These are phyloP conservation scores for Ornithorhynchus anatinus DNA, from an alignment of 2,113 vertebrate genomes.

Conservation along the genomic window DNA sequence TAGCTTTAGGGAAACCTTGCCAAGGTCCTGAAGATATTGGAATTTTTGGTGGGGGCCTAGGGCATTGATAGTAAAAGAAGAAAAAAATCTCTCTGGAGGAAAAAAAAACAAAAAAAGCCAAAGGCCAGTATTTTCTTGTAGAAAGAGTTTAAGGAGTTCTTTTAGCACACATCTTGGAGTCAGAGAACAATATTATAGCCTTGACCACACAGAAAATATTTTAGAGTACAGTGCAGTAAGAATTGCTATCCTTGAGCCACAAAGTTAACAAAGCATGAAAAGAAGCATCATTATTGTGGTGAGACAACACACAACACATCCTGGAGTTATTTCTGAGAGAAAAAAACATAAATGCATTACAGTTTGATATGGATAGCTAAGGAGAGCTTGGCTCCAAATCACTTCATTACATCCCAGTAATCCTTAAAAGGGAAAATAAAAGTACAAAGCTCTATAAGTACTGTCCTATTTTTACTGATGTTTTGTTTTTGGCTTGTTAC, in stretches of 20 bases:
- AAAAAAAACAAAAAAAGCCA: no score
- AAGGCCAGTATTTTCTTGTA: no score
- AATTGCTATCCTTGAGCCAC: constrained; percentile 22
- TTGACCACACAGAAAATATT: not conserved
- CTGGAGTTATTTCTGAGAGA: constrained; percentile 28
- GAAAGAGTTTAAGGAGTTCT: no score
- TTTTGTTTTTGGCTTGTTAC: not conserved
- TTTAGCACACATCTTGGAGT: constrained; percentile 19
- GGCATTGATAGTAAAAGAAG: no score
- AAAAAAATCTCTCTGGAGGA: no score
- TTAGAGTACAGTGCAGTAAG: no score
- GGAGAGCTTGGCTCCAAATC: no score
- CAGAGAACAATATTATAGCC: constrained; percentile 17
- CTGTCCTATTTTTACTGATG: not conserved
- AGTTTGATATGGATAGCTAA: not conserved
- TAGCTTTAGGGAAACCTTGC: no score
- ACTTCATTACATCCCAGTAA: constrained; percentile 16
- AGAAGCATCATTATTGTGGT: constrained; percentile 14
- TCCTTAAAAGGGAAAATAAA: not conserved
- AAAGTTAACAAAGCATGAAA: constrained; percentile 30
- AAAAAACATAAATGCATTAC: constrained; percentile 19
- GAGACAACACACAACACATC: not conserved
- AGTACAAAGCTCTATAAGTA: no score
- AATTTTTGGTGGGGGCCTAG: no score
- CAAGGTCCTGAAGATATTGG: no score